Conservation (phyloP, 2,797 vertebrate species). For the Enteromius anoplus region DNA sequence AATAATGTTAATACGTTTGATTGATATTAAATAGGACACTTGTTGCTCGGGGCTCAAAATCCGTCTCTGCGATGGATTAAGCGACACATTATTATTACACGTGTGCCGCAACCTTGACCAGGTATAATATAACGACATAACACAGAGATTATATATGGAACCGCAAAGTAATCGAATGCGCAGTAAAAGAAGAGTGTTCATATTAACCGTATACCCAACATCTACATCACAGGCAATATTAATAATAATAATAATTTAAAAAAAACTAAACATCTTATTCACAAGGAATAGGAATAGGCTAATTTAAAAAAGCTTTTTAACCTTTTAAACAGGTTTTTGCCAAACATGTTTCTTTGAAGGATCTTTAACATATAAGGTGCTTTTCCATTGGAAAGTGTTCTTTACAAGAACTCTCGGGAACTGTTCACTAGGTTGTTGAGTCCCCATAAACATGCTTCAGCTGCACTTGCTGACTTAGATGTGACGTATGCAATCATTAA, state of each 20-base stretch:
- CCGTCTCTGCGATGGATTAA: neutral
- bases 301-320: neutral
- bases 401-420: neutral
- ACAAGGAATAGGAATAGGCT: neutral
- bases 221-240: neutral
- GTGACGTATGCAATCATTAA: neutral
- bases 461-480: neutral
- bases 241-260: neutral
- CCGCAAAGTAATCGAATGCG: neutral
- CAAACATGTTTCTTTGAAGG: neutral
- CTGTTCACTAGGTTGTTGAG: too few relatives aligned
- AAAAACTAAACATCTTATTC: neutral
- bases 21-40: slow-evolving; percentile 65
- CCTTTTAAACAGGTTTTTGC: neutral
- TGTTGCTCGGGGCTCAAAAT: slow-evolving; percentile 72
- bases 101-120: slow-evolving; percentile 5
- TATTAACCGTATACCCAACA: neutral
- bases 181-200: neutral
- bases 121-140: slow-evolving; percentile 5
- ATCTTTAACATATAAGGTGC: neutral
- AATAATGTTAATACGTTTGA: slow-evolving; percentile 27
- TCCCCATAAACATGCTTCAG: neutral
- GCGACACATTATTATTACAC: neutral
- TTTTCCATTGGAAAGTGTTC: neutral
- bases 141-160: neutral